These are phyloP conservation scores for Propithecus coquereli DNA, from an alignment of 2,113 vertebrate species.

Conservation along the genomic window DNA sequence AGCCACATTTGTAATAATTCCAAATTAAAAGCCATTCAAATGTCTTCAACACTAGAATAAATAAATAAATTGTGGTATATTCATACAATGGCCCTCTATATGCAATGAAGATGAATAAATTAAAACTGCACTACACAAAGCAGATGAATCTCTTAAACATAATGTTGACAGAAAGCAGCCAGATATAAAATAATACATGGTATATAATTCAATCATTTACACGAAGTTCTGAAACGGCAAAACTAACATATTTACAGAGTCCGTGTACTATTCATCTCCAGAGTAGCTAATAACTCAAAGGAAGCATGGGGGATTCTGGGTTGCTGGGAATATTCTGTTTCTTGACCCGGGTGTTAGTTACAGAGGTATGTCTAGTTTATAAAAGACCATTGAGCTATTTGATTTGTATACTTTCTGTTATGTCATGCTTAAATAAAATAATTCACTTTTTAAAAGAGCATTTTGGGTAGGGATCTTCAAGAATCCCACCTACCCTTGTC, in stretches of 20 bases:
- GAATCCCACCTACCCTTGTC: neutral
- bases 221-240: neutral
- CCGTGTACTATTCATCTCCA: neutral
- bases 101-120: neutral
- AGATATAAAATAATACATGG: neutral
- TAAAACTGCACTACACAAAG: neutral
- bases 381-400: neutral
- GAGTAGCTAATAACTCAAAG: neutral
- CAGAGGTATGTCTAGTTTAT: neutral
- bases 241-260: neutral
- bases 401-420: neutral
- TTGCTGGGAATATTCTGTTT: neutral
- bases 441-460: neutral
- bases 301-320: neutral
- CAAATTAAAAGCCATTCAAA: neutral
- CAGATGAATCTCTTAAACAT: neutral
- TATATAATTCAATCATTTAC: neutral
- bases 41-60: neutral
- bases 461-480: neutral
- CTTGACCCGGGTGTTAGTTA: neutral
- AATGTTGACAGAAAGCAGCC: neutral
- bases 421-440: neutral
- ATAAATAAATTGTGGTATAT: neutral
- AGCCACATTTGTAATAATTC: neutral
- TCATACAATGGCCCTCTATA: neutral